Base-by-base conservation (phyloP, 2,797 vertebrate species). In the Lepilemur ruficaudatus region DNA sequence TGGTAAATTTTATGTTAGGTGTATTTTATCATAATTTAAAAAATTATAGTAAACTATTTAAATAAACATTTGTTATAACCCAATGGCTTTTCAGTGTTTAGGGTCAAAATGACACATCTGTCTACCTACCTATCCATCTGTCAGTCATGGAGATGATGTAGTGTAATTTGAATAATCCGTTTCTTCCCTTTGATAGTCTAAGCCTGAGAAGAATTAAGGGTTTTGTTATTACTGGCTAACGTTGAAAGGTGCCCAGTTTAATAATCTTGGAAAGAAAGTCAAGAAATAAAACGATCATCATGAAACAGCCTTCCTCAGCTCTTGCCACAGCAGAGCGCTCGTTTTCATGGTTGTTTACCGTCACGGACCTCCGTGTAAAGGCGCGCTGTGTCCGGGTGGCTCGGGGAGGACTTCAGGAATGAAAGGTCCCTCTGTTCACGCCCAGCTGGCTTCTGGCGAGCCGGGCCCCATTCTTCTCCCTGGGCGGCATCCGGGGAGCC, bases 311-410 rank as follows among this genome's bases (percentile, higher is more conserved):
- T 18, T 59, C 4, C 48, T 35, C n/a, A 0, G 2, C 5, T 0
- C 32, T 17, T 1, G 48, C 32, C 6, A 4, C 7, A 1, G 48
- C 0, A 59, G 7, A 0, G 8, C 0, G 2, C 23, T 13, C 7
- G 0, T 61, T 30, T 32, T 15, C 14, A 2, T 0, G 23, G 52
- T 50, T 4, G 1, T 11, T 23, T n/a, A 1, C 55, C 0, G 5
- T 1, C 2, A 1, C 6, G 0, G 7, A 9, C 10, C 55, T 6
- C 7, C 9, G 1, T 25, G 25, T 6, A 2, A 78, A 30, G 57
- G 35, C 0, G 5, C 2, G 3, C 15, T 5, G 17, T 46, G 78
- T 35, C 67, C 2, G 32, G 6, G 7, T 13, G 46, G 30, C 25
- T 14, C 22, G 4, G 38, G 0, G 30, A 69, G 75, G 75, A 2